Conservation (phyloP, 2,113 vertebrate species). For the Stegastes partitus region DNA sequence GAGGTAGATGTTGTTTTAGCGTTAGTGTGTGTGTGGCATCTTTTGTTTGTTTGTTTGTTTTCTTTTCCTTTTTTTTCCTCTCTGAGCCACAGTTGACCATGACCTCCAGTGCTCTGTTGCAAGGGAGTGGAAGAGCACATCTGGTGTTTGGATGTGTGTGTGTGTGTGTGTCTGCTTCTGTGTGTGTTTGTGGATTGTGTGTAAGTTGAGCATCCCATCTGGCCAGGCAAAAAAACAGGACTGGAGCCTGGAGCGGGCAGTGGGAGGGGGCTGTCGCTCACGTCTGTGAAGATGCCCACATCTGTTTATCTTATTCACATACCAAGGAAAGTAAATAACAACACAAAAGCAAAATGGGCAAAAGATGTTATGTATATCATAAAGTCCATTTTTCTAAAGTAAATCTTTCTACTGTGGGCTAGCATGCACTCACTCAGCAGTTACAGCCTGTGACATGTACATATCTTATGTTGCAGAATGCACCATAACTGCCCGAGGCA, state of each 20-base stretch:
- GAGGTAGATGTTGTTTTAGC: conserved; percentile 20
- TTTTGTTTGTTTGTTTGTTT: conserved; percentile 42
- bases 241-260: conserved; percentile 49
- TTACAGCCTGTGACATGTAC: conserved; percentile 30
- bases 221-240: conserved; percentile 34
- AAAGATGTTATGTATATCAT: not conserved
- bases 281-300: conserved; percentile 49
- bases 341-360: not conserved
- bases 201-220: conserved; percentile 74
- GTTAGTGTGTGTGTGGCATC: conserved; percentile 1
- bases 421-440: conserved; percentile 17
- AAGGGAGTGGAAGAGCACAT: conserved; percentile 62
- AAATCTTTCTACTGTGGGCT: conserved; percentile 12
- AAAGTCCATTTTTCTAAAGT: not conserved
- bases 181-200: conserved; percentile 46
- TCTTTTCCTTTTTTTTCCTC: not conserved
- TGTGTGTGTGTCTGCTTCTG: conserved; percentile 1
- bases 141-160: conserved; percentile 56
- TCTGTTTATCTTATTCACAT: conserved; percentile 49
- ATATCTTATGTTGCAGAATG: conserved; percentile 35
- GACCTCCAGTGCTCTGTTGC: conserved; percentile 58
- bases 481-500: conserved; percentile 41
- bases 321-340: conserved; percentile 49
- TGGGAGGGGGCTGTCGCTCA: conserved; percentile 30
- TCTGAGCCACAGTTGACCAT: conserved; percentile 59